phyloP scores from a whole-genome alignment of 2,113 vertebrate species.

The Thymallus thymallus region DNA sequence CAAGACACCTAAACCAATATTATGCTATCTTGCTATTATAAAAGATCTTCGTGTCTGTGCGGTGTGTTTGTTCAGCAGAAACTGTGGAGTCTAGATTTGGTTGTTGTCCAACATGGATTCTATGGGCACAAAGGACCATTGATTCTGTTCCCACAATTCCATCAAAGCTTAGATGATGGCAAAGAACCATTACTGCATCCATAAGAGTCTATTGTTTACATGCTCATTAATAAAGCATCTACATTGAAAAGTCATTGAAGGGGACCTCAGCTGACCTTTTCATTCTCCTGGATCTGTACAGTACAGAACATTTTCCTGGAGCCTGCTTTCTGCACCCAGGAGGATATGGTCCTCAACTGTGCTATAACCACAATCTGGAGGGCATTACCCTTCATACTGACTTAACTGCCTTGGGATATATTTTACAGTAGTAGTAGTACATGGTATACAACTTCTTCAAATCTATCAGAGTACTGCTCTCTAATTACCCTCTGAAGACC shows the following conservation, averaged over 20 bases:
- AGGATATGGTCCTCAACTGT: background rate
- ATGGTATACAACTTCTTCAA: background rate
- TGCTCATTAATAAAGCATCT: background rate
- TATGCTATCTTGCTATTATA: background rate
- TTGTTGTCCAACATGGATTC: background rate
- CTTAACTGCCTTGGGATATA: background rate
- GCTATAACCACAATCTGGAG: constrained; percentile 1
- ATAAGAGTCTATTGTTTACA: constrained; percentile 9
- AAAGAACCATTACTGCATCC: constrained; percentile 9
- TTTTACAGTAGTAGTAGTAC: background rate
- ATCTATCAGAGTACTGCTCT: background rate
- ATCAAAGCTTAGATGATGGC: constrained; percentile 19
- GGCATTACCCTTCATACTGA: background rate
- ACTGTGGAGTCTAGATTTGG: background rate
- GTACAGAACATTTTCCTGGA: background rate
- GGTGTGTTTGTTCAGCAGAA: background rate
- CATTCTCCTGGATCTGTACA: background rate
- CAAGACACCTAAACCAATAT: background rate
- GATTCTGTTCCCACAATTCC: constrained; percentile 9
- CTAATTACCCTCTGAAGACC: background rate
- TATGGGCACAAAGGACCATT: constrained; percentile 14
- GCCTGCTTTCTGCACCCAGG: background rate
- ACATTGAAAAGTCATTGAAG: background rate
- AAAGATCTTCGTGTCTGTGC: background rate
- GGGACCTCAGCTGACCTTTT: background rate